A percentile compares a stretch with the other conserved stretches of the same genome.
These are phyloP conservation scores for Quadroppia sp. DNA, from an alignment of 2,888 invertebrate genomes.

Conservation along the genomic window DNA sequence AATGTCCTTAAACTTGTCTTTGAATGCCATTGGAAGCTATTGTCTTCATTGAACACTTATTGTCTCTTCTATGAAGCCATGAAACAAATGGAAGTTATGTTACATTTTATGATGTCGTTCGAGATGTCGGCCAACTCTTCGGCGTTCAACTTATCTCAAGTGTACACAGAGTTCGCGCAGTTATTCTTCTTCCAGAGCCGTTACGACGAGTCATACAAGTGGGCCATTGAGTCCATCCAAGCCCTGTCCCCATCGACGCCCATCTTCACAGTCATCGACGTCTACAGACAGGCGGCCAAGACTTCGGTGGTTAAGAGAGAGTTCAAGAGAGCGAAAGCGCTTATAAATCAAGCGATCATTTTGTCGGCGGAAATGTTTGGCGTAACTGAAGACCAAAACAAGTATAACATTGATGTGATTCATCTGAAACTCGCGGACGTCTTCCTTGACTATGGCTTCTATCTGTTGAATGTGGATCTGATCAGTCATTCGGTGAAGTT, in stretches of 20 bases:
- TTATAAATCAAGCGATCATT: slow-evolving; percentile 75
- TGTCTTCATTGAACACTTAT: slow-evolving; percentile 18
- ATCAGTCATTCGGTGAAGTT: slow-evolving; percentile 77
- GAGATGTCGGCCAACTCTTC: neutral
- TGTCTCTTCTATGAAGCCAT: slow-evolving; percentile 21
- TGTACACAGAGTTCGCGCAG: slow-evolving; percentile 76
- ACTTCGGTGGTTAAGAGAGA: slow-evolving; percentile 83
- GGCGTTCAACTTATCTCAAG: slow-evolving; percentile 58
- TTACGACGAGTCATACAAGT: slow-evolving; percentile 70
- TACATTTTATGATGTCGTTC: too few species aligned
- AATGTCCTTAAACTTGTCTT: neutral
- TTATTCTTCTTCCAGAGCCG: slow-evolving; percentile 78
- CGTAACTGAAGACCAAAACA: slow-evolving; percentile 14
- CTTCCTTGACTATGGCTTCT: slow-evolving; percentile 83
- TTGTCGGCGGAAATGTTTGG: slow-evolving; percentile 57
- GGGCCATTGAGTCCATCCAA: slow-evolving; percentile 71
- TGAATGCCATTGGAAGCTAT: slow-evolving; percentile 9
- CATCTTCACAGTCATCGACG: slow-evolving; percentile 63
- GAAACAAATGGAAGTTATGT: neutral
- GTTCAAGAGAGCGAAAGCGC: slow-evolving; percentile 72
- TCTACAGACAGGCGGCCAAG: slow-evolving; percentile 78
- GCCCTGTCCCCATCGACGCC: slow-evolving; percentile 57
- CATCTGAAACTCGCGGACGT: slow-evolving; percentile 81
- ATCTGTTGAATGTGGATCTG: slow-evolving; percentile 79
- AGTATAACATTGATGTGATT: neutral